Conservation (phyloP, 2,113 vertebrate species). For the Aythya baeri region DNA sequence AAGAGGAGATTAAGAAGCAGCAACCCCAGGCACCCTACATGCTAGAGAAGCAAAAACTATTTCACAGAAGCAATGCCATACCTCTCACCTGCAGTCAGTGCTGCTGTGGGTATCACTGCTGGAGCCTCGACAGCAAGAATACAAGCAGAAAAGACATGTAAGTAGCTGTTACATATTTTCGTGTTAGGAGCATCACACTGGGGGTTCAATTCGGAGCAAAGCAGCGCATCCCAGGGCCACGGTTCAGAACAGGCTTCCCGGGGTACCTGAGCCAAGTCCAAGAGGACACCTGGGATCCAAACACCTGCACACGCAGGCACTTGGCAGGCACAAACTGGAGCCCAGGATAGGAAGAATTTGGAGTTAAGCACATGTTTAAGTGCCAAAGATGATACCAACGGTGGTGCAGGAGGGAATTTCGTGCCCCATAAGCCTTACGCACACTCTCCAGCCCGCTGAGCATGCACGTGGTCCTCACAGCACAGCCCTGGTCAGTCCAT, state of each 20-base stretch:
- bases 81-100: conserved; percentile 58
- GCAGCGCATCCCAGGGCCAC: not conserved
- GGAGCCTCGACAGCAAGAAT: conserved; percentile 59
- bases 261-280: not conserved
- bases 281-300: not conserved
- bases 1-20: not conserved
- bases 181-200: not conserved
- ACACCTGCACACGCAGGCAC: not conserved
- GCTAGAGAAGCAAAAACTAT: not conserved
- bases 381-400: not conserved
- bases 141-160: conserved; percentile 60
- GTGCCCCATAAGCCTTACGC: not conserved
- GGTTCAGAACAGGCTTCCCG: not conserved
- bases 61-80: not conserved
- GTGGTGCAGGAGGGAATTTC: not conserved
- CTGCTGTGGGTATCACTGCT: conserved; percentile 20
- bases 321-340: not conserved
- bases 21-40: not conserved
- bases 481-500: accelerated
- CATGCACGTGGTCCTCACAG: accelerated
- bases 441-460: not conserved
- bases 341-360: not conserved
- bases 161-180: not conserved
- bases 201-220: not conserved
- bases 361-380: not conserved